Percentiles rank a stretch among this genome's conserved stretches.
phyloP scores from a whole-genome alignment of 2,113 vertebrate species.

The Turnix velox region DNA sequence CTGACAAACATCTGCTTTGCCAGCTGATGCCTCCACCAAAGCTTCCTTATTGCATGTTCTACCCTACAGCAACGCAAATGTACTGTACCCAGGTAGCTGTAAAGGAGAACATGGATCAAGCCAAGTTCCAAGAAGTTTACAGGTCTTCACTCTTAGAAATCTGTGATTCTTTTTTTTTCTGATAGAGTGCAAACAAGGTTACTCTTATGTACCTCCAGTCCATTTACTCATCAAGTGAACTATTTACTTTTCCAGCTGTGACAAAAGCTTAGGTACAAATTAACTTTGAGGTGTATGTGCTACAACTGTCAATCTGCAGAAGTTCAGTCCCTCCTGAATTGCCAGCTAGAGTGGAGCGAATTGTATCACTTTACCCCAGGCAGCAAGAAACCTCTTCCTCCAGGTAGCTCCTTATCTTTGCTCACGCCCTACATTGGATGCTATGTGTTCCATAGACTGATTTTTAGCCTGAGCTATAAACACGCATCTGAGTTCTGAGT shows the following conservation, averaged over 20 bases:
- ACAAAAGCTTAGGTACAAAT: background rate
- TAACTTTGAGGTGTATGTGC: background rate
- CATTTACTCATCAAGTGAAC: background rate
- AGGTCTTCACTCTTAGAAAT: background rate
- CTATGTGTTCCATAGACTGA: background rate
- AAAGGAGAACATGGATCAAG: background rate
- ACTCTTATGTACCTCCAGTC: background rate
- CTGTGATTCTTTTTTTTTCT: background rate
- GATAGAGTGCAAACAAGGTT: background rate
- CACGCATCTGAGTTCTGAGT: background rate
- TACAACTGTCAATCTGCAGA: background rate
- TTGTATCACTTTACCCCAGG: background rate
- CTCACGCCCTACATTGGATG: background rate
- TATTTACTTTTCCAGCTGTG: background rate
- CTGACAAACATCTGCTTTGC: background rate
- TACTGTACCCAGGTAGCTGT: rapidly evolving
- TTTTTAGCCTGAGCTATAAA: background rate
- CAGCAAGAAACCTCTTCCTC: background rate
- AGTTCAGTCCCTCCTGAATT: background rate
- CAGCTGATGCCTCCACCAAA: background rate
- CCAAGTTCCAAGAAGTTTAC: background rate
- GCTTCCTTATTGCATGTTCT: rapidly evolving
- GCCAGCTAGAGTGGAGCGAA: background rate
- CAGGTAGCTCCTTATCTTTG: background rate
- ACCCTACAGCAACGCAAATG: background rate